These are phyloP conservation scores for Psilopsiagon aymara DNA, from an alignment of 2,113 vertebrate genomes.

Conservation along the genomic window DNA sequence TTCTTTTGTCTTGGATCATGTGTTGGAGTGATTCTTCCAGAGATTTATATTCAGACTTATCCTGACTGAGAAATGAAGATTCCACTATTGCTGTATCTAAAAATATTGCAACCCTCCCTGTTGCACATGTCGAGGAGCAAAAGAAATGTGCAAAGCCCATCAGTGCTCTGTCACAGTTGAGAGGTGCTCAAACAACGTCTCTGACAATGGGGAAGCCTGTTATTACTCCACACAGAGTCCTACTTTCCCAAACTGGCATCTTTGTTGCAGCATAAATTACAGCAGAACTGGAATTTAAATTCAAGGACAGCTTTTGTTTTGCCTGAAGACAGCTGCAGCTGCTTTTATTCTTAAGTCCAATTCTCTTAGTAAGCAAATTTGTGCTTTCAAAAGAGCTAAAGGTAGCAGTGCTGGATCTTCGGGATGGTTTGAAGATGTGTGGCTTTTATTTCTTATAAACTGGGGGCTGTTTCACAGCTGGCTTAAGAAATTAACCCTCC, in stretches of 20 bases:
- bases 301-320: constrained; percentile 65
- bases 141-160: background rate
- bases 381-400: constrained; percentile 17
- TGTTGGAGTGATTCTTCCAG: background rate
- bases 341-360: constrained; percentile 54
- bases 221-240: constrained; percentile 48
- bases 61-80: background rate
- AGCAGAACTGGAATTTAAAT: constrained; percentile 54
- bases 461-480: background rate
- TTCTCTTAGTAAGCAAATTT: constrained; percentile 61
- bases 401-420: background rate
- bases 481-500: background rate
- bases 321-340: constrained; percentile 60
- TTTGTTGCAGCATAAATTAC: constrained; percentile 38
- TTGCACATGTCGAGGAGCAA: background rate
- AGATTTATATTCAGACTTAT: background rate
- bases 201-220: constrained; percentile 64
- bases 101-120: constrained; percentile 25
- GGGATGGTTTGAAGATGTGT: background rate
- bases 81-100: background rate
- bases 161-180: constrained; percentile 14
- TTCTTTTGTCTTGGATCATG: background rate
- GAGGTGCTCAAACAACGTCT: background rate
- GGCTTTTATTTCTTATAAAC: background rate
- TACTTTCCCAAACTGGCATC: constrained; percentile 59